Conservation (phyloP, 2,888 invertebrate genomes). For the Cerceris ruficornis region DNA sequence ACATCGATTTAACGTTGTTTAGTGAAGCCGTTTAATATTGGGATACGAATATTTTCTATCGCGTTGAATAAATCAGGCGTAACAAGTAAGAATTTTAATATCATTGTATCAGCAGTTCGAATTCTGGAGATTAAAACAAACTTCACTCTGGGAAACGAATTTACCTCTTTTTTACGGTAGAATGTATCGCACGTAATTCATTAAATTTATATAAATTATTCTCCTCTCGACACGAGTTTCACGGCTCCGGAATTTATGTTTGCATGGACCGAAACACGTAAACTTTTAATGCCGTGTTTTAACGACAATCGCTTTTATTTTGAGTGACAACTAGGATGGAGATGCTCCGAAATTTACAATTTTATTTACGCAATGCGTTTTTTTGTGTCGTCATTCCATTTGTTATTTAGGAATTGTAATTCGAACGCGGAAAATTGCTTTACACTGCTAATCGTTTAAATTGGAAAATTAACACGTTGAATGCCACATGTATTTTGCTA, state of each 20-base stretch:
- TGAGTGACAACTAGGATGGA: neutral
- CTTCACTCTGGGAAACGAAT: conserved; percentile 19
- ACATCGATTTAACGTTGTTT: too few species aligned
- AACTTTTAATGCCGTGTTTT: too few species aligned
- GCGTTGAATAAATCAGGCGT: conserved; percentile 36
- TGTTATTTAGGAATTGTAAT: too few species aligned
- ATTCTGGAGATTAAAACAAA: conserved; percentile 18
- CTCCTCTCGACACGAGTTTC: conserved; percentile 4
- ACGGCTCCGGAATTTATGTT: neutral
- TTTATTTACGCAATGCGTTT: too few species aligned
- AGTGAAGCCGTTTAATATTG: too few species aligned
- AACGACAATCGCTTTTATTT: neutral
- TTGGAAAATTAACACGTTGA: too few species aligned
- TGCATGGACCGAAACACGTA: neutral
- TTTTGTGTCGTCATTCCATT: too few species aligned
- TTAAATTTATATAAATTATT: neutral
- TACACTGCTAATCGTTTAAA: too few species aligned
- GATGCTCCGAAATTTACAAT: too few species aligned
- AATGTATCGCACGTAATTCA: conserved; percentile 16
- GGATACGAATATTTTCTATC: neutral
- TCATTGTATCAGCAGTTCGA: conserved; percentile 44
- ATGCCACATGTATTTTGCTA: too few species aligned
- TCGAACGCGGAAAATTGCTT: too few species aligned
- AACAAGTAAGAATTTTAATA: conserved; percentile 45
- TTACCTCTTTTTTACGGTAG: conserved; percentile 20